Base-by-base conservation (phyloP, 2,113 vertebrate genomes). In the Myiozetetes cayanensis region DNA sequence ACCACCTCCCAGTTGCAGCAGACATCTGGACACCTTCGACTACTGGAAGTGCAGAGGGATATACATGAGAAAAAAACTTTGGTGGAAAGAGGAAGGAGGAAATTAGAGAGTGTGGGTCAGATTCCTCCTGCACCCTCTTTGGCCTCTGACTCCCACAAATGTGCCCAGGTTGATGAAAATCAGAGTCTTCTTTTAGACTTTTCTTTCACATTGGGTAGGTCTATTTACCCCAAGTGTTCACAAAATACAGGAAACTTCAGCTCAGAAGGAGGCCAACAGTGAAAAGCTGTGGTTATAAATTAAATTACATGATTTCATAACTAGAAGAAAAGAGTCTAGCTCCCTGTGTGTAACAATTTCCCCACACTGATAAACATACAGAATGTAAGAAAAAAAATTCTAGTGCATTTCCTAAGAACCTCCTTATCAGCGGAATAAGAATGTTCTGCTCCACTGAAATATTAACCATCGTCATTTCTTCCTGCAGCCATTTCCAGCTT, bases 381-480 rank as follows among this genome's bases (percentile, higher is more conserved):
- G 78, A 89, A 85, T 65, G 12, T 30, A 79, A 68, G 56, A 25
- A 67, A 91, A 94, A 91, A 76, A 91, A 41, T 63, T 37, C 35
- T 67, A 87, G 73, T 17, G 55, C 14, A 61, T 87, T 94, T 90
- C 79, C 74, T 92, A 94, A 94, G 73, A 94, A 90, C 43, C 84
- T 95, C 77, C 91, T 94, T 96, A 96, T 94, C 93, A 95, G 86
- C 12, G 7, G 77, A 87, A 78, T 75, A 94, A 81, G 93, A 81
- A 94, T 85, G 84, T 89, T 96, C 77, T 92, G 89, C 89, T 96
- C 65, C 77, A 89, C 70, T 2, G 9, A 91, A 91, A 95, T 93
- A 94, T 78, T 95, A 95, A 89, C 87, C 6, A 15, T 66, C 8
- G 13, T 89, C 18, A 44, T 94, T 91, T 93, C 87, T 87, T 92